Evolutionary conservation across 2,888 invertebrate genomes (phyloP).

Genomic region (Heterodera filipjevi): DNA sequence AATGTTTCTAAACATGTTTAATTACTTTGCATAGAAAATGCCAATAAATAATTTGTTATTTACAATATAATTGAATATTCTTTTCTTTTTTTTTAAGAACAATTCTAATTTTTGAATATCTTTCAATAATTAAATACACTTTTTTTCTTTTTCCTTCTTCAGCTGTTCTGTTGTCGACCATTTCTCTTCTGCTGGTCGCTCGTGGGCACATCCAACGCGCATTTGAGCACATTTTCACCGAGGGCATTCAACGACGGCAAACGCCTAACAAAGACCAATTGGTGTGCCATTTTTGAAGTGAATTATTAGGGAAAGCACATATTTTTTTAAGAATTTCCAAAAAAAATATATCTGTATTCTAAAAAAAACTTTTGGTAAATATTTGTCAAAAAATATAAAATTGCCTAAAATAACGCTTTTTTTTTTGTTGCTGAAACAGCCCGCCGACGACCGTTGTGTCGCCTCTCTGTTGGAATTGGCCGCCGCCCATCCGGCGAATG

Average conservation of each 20-base stretch:
- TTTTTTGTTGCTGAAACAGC: background rate
- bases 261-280: too few species aligned
- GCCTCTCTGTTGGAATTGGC: conserved; percentile 36
- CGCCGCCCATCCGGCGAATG: conserved; percentile 29
- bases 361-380: too few species aligned
- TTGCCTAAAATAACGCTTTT: conserved; percentile 9
- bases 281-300: background rate
- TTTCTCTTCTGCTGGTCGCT: conserved; percentile 46
- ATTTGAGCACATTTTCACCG: conserved; percentile 49
- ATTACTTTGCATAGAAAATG: too few species aligned
- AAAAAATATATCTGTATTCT: too few species aligned
- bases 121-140: too few species aligned
- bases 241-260: conserved; percentile 27
- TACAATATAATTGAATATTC: too few species aligned
- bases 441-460: conserved; percentile 22
- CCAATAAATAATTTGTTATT: too few species aligned
- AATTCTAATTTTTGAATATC: too few species aligned
- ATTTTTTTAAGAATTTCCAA: too few species aligned
- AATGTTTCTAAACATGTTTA: too few species aligned
- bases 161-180: conserved; percentile 29
- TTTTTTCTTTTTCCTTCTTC: background rate
- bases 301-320: conserved; percentile 1
- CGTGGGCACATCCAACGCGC: conserved; percentile 48
- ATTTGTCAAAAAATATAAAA: too few species aligned
- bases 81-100: too few species aligned